Evolutionary conservation across 2,888 invertebrate species (phyloP).

Genomic region (Hirtodrosophila cameraria): DNA sequence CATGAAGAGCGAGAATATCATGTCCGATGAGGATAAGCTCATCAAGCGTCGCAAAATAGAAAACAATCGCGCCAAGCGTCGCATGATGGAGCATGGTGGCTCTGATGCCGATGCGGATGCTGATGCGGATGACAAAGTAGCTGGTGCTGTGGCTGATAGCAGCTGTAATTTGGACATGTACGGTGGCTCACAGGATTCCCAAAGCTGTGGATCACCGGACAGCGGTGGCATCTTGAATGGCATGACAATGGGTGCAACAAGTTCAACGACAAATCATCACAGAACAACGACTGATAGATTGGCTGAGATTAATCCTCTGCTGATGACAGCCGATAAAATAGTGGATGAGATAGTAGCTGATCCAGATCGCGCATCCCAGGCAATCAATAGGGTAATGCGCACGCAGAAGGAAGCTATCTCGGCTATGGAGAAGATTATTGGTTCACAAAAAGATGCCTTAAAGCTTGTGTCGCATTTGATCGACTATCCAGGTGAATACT

Average conservation of each 20-base stretch:
- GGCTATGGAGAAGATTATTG: constrained; percentile 82
- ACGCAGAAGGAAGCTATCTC: constrained; percentile 82
- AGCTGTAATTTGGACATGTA: constrained; percentile 56
- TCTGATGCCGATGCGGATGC: constrained; percentile 38
- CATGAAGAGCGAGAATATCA: constrained; percentile 98
- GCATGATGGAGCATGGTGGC: constrained; percentile 65
- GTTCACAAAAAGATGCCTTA: constrained; percentile 83
- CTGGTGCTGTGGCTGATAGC: constrained; percentile 60
- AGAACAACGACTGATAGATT: constrained; percentile 34
- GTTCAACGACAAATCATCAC: constrained; percentile 34
- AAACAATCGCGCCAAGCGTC: constrained; percentile 91
- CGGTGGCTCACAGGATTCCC: constrained; percentile 77
- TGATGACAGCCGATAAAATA: constrained; percentile 82
- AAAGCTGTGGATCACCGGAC: constrained; percentile 82
- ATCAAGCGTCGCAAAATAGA: constrained; percentile 94
- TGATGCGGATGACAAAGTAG: constrained; percentile 41
- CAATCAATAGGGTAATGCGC: constrained; percentile 83
- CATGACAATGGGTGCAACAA: constrained; percentile 35
- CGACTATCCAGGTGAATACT: constrained; percentile 80
- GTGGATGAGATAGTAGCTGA: constrained; percentile 82
- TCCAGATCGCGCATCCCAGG: constrained; percentile 82
- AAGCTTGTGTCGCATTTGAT: constrained; percentile 83
- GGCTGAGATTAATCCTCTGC: constrained; percentile 63
- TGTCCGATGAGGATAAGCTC: constrained; percentile 97
- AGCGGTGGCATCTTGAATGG: constrained; percentile 54